Evolutionary conservation across 2,888 invertebrate genomes (phyloP).

Genomic region (Polymixis lichenea): DNA sequence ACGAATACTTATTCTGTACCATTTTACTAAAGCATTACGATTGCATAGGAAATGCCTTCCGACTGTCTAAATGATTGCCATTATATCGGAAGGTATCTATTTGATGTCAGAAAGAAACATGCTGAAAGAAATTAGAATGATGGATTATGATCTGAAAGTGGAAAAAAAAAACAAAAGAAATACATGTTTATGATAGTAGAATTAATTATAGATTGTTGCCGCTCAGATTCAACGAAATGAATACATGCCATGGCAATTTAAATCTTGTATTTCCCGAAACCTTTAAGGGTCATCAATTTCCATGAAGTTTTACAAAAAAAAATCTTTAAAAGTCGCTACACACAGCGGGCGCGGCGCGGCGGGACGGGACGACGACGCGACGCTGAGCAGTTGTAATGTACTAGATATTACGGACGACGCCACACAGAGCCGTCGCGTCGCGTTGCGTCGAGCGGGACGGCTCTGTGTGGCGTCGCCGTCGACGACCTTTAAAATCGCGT

Average conservation of each 20-base stretch:
- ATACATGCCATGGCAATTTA: not conserved
- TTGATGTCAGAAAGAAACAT: not conserved
- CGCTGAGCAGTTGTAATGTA: no score
- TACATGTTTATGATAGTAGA: not conserved
- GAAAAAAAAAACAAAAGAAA: not conserved
- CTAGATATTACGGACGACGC: no score
- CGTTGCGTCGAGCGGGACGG: no score
- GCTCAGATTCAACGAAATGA: not conserved
- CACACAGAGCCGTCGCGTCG: no score
- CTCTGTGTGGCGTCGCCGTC: no score
- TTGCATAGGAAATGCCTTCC: constrained; percentile 26
- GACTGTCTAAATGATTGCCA: constrained; percentile 36
- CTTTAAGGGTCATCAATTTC: no score
- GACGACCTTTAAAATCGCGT: no score
- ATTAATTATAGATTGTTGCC: not conserved
- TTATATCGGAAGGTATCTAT: constrained; percentile 38
- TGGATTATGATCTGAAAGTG: not conserved
- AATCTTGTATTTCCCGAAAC: not conserved
- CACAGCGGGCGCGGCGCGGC: no score
- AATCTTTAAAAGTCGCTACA: no score
- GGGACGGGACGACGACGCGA: no score
- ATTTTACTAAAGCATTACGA: constrained; percentile 49
- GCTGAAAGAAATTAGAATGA: not conserved
- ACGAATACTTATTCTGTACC: constrained; percentile 61
- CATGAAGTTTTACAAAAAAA: no score